Conservation (phyloP, 2,797 vertebrate genomes). For the Gymnothorax javanicus region DNA sequence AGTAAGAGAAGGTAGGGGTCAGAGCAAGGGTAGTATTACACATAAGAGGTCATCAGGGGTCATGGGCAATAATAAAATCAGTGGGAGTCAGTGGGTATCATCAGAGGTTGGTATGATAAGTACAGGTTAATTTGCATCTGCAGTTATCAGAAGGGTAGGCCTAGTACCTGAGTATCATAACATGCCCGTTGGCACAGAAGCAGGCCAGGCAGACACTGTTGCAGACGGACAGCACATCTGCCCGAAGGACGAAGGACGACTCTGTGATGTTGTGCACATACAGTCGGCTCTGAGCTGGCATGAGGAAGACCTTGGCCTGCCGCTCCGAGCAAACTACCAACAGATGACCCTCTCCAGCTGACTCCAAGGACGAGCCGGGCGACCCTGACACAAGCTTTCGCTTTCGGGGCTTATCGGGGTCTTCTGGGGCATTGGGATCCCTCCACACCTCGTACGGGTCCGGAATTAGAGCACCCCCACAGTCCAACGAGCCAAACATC, state of each 20-base stretch:
- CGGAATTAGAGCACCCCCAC: slow-evolving; percentile 69
- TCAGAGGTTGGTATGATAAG: no score
- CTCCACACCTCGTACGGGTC: slow-evolving; percentile 79
- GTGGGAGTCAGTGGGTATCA: neutral
- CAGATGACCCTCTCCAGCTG: slow-evolving; percentile 75
- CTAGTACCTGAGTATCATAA: slow-evolving; percentile 82
- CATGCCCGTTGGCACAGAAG: slow-evolving; percentile 82
- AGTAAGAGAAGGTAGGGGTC: no score
- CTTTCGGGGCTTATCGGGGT: slow-evolving; percentile 72
- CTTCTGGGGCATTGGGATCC: slow-evolving; percentile 72
- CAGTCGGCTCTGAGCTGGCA: slow-evolving; percentile 81
- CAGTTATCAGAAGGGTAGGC: neutral
- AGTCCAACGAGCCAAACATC: slow-evolving; percentile 77
- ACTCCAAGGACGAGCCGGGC: slow-evolving; percentile 72
- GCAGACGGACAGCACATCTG: slow-evolving; percentile 76
- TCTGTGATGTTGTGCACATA: slow-evolving; percentile 83
- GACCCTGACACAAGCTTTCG: slow-evolving; percentile 76
- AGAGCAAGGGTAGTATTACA: no score
- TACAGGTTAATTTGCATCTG: neutral
- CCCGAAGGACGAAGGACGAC: slow-evolving; percentile 79
- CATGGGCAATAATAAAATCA: no score
- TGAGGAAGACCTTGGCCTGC: slow-evolving; percentile 84
- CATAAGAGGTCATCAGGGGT: no score
- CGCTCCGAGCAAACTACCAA: slow-evolving; percentile 81
- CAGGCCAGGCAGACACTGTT: slow-evolving; percentile 79